A percentile compares a stretch with the other conserved stretches of the same genome.
These are phyloP conservation scores for Edolisoma coerulescens DNA, from an alignment of 2,113 vertebrate species.

Conservation along the genomic window DNA sequence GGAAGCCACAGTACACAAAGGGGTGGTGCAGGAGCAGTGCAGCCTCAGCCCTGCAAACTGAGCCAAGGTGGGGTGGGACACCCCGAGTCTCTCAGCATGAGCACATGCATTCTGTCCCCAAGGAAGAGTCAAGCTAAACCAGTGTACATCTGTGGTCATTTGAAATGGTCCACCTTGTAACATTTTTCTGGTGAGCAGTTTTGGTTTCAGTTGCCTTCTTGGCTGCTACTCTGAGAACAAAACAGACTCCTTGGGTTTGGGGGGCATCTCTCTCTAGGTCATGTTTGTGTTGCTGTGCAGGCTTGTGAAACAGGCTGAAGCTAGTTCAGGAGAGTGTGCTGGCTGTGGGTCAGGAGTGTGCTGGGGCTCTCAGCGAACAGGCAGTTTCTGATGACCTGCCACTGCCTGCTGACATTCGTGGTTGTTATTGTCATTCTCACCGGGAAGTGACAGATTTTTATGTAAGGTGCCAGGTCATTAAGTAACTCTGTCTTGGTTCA, in stretches of 20 bases:
- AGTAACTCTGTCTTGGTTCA: slow-evolving; percentile 16
- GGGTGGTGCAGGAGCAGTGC: neutral
- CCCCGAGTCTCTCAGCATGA: accelerated
- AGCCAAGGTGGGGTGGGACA: neutral
- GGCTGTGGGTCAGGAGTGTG: neutral
- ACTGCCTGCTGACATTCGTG: neutral
- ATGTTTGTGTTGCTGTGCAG: neutral
- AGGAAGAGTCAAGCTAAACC: neutral
- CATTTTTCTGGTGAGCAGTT: too few relatives aligned
- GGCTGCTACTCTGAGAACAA: neutral
- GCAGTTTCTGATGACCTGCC: neutral
- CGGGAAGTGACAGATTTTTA: slow-evolving; percentile 19
- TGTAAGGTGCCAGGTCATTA: slow-evolving; percentile 12
- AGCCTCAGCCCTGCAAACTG: neutral
- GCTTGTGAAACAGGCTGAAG: neutral
- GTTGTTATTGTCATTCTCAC: slow-evolving; percentile 29
- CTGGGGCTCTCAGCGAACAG: neutral
- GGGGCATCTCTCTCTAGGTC: neutral
- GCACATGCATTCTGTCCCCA: accelerated
- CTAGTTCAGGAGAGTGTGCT: neutral
- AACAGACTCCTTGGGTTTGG: neutral
- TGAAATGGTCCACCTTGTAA: too few relatives aligned
- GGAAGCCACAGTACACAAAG: accelerated
- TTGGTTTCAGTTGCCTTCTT: neutral
- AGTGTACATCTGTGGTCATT: neutral